phyloP scores from a whole-genome alignment of 2,888 invertebrate genomes.

The Lysandra coridon region DNA sequence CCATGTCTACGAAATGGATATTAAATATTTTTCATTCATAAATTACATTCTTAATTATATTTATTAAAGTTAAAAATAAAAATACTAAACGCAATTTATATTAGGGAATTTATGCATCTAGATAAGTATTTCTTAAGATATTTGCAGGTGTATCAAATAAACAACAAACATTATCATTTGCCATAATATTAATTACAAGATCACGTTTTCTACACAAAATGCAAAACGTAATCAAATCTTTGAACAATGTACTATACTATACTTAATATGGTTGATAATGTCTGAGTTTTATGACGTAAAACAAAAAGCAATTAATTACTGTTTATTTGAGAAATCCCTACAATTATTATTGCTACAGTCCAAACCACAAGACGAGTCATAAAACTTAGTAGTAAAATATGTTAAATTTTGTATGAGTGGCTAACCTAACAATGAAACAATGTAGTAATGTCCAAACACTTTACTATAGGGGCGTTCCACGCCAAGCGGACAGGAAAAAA shows the following conservation, averaged over 20 bases:
- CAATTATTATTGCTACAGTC: neutral
- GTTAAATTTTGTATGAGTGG: too few species aligned
- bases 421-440: neutral
- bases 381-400: neutral
- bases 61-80: neutral
- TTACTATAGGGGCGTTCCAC: too few species aligned
- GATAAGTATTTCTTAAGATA: neutral
- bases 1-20: neutral
- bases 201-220: neutral
- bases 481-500: too few species aligned
- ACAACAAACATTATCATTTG: neutral
- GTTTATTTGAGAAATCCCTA: neutral
- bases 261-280: neutral
- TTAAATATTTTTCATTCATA: neutral
- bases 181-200: neutral
- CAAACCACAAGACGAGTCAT: neutral
- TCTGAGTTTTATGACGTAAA: neutral
- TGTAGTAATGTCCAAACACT: neutral
- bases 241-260: neutral
- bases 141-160: neutral
- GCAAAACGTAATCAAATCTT: neutral
- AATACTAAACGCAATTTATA: too few species aligned
- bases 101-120: too few species aligned
- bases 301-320: neutral
- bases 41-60: neutral